These are phyloP conservation scores for Cardinalis cardinalis DNA, from an alignment of 2,113 vertebrate genomes.

Conservation along the genomic window DNA sequence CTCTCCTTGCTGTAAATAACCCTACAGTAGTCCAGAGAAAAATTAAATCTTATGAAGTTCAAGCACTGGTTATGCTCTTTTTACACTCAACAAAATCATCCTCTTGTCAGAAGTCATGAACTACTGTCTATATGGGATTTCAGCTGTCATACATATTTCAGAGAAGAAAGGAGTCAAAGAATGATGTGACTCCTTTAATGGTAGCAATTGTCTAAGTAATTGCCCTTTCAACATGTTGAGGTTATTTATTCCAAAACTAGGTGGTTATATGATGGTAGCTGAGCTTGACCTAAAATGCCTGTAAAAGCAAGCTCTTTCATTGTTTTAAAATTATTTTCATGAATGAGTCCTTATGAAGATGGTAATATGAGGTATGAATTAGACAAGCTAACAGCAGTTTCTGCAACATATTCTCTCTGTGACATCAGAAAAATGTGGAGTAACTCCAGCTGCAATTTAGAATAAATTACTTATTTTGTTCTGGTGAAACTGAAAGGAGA, in stretches of 20 bases:
- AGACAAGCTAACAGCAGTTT: background rate
- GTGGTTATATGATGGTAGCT: background rate
- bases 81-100: background rate
- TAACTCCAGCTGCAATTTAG: background rate
- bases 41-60: background rate
- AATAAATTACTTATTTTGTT: background rate
- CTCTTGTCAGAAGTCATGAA: background rate
- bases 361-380: background rate
- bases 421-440: background rate
- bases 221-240: background rate
- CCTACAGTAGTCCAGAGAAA: background rate
- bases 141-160: background rate
- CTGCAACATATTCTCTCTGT: background rate
- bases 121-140: background rate
- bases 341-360: background rate
- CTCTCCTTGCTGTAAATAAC: background rate
- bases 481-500: background rate
- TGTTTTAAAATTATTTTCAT: background rate
- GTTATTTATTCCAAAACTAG: background rate
- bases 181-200: background rate
- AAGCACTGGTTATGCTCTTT: background rate
- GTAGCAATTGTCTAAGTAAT: background rate
- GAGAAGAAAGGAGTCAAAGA: background rate
- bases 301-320: background rate
- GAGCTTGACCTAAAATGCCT: background rate